Evolutionary conservation across 2,797 vertebrate species (phyloP).

Genomic region (Chromis chromis): DNA sequence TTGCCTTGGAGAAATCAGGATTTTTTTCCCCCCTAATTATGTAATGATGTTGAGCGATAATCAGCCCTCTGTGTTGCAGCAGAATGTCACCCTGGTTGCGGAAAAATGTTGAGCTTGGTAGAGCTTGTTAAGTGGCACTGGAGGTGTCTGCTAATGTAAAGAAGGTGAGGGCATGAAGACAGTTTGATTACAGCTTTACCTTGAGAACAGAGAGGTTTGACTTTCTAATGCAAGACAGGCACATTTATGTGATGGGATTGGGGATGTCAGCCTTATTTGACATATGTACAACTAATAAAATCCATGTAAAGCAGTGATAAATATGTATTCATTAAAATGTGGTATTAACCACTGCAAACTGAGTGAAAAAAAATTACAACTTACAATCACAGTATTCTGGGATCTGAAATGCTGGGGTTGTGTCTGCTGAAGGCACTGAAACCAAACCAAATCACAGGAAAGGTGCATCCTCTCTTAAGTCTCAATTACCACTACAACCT

Average conservation of each 20-base stretch:
- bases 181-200: conserved; percentile 59
- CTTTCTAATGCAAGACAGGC: conserved; percentile 51
- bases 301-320: too few species aligned
- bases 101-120: neutral
- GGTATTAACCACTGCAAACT: too few species aligned
- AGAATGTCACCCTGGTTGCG: neutral
- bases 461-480: too few species aligned
- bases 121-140: too few species aligned
- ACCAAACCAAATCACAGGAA: too few species aligned
- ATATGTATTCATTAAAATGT: too few species aligned
- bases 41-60: conserved; percentile 61
- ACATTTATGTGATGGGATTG: conserved; percentile 47
- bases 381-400: too few species aligned
- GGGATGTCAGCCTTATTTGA: conserved; percentile 55
- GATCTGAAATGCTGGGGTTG: too few species aligned
- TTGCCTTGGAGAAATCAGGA: conserved; percentile 48
- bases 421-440: too few species aligned
- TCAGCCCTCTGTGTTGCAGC: conserved; percentile 35
- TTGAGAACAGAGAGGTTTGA: conserved; percentile 39
- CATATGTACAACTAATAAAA: conserved; percentile 40
- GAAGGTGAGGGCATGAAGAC: conserved; percentile 27
- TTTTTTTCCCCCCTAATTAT: conserved; percentile 43
- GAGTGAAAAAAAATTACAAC: too few species aligned
- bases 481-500: too few species aligned
- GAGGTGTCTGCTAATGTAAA: conserved; percentile 25